phyloP scores from a whole-genome alignment of 2,797 vertebrate species.

The Tympanoctomys barrerae region DNA sequence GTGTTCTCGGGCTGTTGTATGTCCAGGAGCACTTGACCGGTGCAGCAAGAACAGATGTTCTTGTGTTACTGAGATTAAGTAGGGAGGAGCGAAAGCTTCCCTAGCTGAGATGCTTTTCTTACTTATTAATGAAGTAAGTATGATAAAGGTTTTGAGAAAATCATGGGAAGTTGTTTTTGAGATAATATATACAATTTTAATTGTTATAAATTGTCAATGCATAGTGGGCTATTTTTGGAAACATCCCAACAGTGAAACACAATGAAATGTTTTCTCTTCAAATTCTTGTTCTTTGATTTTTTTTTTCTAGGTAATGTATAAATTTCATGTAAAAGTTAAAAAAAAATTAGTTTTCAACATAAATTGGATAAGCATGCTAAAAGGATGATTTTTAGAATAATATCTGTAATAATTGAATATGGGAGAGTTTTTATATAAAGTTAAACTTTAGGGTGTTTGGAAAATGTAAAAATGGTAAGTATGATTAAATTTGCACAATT shows the following conservation, averaged over 20 bases:
- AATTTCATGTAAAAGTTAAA: background rate
- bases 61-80: constrained; percentile 22
- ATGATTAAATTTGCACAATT: background rate
- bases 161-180: constrained; percentile 37
- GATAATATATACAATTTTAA: background rate
- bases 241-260: background rate
- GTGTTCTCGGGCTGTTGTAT: background rate
- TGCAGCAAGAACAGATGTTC: background rate
- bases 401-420: background rate
- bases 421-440: constrained; percentile 1
- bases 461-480: constrained; percentile 15
- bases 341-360: background rate
- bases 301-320: background rate
- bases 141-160: constrained; percentile 9
- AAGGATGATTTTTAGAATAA: constrained; percentile 49
- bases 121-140: constrained; percentile 3
- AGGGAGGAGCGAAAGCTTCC: background rate
- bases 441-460: constrained; percentile 10
- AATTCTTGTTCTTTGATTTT: background rate
- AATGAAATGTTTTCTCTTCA: background rate
- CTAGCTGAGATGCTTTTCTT: background rate
- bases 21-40: background rate
- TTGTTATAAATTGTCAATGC: background rate
- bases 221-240: background rate
- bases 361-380: background rate